These are phyloP conservation scores for Erebia aethiops DNA, from an alignment of 2,888 invertebrate species.

Conservation along the genomic window DNA sequence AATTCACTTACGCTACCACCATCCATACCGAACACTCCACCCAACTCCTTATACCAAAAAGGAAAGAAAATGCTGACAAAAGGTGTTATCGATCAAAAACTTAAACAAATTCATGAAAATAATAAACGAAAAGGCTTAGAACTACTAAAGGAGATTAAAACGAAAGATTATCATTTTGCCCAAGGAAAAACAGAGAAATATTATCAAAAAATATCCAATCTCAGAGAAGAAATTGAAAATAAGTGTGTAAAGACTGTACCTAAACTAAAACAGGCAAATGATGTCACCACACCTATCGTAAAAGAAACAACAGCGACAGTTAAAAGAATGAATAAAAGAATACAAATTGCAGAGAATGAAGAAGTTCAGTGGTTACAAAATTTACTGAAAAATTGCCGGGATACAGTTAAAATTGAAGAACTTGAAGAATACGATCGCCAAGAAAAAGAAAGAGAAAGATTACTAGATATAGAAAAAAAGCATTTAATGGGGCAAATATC, in stretches of 20 bases:
- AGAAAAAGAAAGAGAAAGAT: slow-evolving; percentile 71
- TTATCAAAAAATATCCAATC: slow-evolving; percentile 50
- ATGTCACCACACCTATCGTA: slow-evolving; percentile 46
- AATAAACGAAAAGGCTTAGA: slow-evolving; percentile 64
- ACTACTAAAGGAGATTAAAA: slow-evolving; percentile 62
- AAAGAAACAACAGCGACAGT: slow-evolving; percentile 79
- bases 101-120: slow-evolving; percentile 61
- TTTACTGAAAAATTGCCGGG: slow-evolving; percentile 71
- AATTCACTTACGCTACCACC: slow-evolving; percentile 25
- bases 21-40: slow-evolving; percentile 48
- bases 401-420: slow-evolving; percentile 65
- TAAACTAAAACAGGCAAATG: slow-evolving; percentile 47
- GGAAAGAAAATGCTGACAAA: slow-evolving; percentile 66
- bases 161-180: slow-evolving; percentile 56
- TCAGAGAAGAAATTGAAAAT: slow-evolving; percentile 56
- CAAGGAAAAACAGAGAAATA: slow-evolving; percentile 58
- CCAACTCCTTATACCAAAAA: slow-evolving; percentile 55
- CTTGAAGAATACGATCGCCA: slow-evolving; percentile 72
- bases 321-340: slow-evolving; percentile 77
- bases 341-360: slow-evolving; percentile 70
- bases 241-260: slow-evolving; percentile 46
- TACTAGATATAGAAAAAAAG: slow-evolving; percentile 82
- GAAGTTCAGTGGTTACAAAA: slow-evolving; percentile 80
- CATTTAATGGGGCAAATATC: slow-evolving; percentile 83
- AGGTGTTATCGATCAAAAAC: slow-evolving; percentile 61